Evolutionary conservation across 2,113 vertebrate species (phyloP).

Genomic region (Elgaria multicarinata): DNA sequence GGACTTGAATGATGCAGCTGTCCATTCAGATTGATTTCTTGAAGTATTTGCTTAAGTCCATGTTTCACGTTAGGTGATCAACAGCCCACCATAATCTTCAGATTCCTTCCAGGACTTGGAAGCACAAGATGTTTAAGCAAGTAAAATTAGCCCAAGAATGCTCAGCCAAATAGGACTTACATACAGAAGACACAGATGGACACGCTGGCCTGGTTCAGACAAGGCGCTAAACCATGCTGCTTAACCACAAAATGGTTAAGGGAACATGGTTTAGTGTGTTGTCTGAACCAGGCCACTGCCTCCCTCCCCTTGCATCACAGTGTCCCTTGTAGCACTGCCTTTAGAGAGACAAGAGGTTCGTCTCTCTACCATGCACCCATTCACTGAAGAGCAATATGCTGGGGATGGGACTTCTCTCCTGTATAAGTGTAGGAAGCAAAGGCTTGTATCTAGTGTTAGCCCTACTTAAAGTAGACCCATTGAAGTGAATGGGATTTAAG

Average conservation of each 20-base stretch:
- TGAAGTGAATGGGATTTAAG: too few species aligned
- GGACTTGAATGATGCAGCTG: neutral
- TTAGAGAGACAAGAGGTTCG: neutral
- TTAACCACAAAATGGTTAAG: too few species aligned
- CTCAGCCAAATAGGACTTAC: neutral
- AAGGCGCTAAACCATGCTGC: too few species aligned
- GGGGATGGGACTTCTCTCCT: neutral
- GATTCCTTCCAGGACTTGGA: neutral
- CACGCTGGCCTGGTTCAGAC: too few species aligned
- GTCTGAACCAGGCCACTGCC: too few species aligned
- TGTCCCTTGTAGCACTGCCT: neutral
- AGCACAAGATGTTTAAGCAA: neutral
- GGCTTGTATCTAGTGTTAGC: too few species aligned
- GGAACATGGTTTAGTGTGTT: too few species aligned
- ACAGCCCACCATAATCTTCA: neutral
- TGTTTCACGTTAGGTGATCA: neutral
- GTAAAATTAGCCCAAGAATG: neutral
- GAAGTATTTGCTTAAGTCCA: neutral
- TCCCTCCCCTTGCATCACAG: neutral
- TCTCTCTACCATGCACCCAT: neutral
- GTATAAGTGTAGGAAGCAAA: neutral
- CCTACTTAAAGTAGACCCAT: too few species aligned
- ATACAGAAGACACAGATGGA: neutral
- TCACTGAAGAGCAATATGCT: neutral
- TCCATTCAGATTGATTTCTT: neutral